These are phyloP conservation scores for Monopis laevigella DNA, from an alignment of 2,888 invertebrate genomes.

Conservation along the genomic window DNA sequence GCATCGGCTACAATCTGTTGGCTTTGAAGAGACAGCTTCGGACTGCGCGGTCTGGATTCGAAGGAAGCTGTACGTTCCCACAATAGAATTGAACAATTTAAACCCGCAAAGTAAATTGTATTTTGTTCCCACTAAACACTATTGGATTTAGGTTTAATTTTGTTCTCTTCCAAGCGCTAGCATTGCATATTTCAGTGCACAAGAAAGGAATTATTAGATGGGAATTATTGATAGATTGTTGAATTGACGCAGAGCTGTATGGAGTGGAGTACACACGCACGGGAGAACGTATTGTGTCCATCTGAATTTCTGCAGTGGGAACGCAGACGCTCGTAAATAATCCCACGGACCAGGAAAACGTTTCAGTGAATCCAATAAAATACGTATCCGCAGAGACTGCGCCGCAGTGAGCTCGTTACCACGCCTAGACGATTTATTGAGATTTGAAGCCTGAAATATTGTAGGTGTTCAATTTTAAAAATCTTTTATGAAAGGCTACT, in stretches of 20 bases:
- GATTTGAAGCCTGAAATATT: slow-evolving; percentile 66
- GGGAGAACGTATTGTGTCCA: slow-evolving; percentile 32
- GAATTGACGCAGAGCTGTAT: too few species aligned
- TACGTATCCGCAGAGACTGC: slow-evolving; percentile 66
- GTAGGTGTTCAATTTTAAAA: slow-evolving; percentile 60
- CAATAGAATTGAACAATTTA: not conserved
- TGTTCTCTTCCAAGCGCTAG: not conserved
- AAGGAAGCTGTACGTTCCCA: not conserved
- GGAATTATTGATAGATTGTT: too few species aligned
- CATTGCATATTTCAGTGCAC: too few species aligned
- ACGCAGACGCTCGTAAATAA: slow-evolving; percentile 64
- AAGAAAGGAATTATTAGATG: too few species aligned
- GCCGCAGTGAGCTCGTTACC: slow-evolving; percentile 65
- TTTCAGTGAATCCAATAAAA: slow-evolving; percentile 67
- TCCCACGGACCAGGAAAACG: slow-evolving; percentile 65
- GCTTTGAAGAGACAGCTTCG: slow-evolving; percentile 7
- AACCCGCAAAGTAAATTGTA: slow-evolving; percentile 1
- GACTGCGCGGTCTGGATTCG: too few species aligned
- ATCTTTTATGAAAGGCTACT: slow-evolving; percentile 44
- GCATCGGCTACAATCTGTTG: slow-evolving; percentile 7
- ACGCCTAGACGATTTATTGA: slow-evolving; percentile 66
- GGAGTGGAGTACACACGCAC: too few species aligned
- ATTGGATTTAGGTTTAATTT: not conserved
- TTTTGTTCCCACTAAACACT: not conserved
- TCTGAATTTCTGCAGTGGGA: slow-evolving; percentile 59